Conservation (phyloP, 2,113 vertebrate species). For the Thermophis baileyi region DNA sequence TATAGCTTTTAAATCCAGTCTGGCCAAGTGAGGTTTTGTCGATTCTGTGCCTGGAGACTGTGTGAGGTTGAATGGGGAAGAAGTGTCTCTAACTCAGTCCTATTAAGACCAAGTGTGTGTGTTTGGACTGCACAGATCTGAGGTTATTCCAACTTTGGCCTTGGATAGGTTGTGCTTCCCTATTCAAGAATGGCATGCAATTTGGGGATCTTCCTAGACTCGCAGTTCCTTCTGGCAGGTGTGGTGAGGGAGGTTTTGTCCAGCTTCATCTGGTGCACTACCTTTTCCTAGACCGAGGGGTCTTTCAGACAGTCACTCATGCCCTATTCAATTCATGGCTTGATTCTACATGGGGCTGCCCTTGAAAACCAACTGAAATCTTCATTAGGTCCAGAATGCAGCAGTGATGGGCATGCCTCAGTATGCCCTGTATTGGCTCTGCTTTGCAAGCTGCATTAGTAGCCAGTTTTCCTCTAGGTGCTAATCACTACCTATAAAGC, state of each 20-base stretch:
- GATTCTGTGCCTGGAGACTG: background rate
- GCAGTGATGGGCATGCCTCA: background rate
- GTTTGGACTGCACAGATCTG: background rate
- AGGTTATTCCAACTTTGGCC: background rate
- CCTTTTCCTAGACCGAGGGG: background rate
- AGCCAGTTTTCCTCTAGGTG: background rate
- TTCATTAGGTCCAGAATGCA: background rate
- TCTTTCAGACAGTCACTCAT: background rate
- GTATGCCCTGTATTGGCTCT: background rate
- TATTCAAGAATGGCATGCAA: background rate
- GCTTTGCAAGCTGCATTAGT: background rate
- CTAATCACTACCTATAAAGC: background rate
- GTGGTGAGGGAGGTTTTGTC: background rate
- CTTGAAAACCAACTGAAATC: background rate
- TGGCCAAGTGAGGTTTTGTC: background rate
- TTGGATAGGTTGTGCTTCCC: background rate
- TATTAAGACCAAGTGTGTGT: background rate
- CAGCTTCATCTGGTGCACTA: background rate
- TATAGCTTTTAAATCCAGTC: background rate
- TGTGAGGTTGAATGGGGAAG: background rate
- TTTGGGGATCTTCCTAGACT: background rate
- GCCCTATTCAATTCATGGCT: background rate
- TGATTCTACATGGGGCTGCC: background rate
- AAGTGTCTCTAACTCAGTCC: background rate
- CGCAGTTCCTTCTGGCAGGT: background rate